Conservation (phyloP, 1,140 invertebrate genomes). For the Macrobrachium rosenbergii region DNA sequence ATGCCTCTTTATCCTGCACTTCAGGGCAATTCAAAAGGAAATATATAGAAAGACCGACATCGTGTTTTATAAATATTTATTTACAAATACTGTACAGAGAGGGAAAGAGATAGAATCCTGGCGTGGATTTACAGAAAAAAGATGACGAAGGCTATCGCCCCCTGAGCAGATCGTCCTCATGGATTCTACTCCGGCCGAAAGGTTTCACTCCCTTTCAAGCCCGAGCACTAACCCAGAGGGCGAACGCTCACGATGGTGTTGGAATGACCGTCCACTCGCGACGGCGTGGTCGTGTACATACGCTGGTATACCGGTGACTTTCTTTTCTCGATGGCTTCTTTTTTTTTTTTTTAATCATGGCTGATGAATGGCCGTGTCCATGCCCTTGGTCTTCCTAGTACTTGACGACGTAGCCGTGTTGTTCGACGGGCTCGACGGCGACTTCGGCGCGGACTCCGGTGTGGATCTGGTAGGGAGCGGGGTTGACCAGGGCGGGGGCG, state of each 20-base stretch:
- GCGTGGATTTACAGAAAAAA: background rate
- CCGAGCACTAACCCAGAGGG: conserved; percentile 16
- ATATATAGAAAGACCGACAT: background rate
- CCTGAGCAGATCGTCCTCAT: background rate
- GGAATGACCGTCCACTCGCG: too few species aligned
- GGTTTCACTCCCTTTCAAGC: background rate
- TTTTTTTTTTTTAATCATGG: too few species aligned
- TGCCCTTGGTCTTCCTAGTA: background rate
- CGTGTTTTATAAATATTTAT: conserved; percentile 13
- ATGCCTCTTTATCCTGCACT: background rate
- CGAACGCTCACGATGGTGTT: background rate
- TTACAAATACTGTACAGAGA: conserved; percentile 7
- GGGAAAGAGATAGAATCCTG: background rate
- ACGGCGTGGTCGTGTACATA: too few species aligned
- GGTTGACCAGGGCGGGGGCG: conserved; percentile 1
- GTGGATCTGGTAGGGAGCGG: conserved; percentile 28
- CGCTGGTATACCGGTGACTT: too few species aligned
- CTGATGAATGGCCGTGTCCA: too few species aligned
- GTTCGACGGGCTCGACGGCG: conserved; percentile 28
- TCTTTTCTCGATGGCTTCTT: too few species aligned
- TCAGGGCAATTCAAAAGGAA: too few species aligned
- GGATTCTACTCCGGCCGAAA: too few species aligned
- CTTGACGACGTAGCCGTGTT: conserved; percentile 51
- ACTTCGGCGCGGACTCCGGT: conserved; percentile 30
- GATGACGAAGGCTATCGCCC: conserved; percentile 10